Evolutionary conservation across 2,888 invertebrate genomes (phyloP).

Genomic region (Eilema caniola): DNA sequence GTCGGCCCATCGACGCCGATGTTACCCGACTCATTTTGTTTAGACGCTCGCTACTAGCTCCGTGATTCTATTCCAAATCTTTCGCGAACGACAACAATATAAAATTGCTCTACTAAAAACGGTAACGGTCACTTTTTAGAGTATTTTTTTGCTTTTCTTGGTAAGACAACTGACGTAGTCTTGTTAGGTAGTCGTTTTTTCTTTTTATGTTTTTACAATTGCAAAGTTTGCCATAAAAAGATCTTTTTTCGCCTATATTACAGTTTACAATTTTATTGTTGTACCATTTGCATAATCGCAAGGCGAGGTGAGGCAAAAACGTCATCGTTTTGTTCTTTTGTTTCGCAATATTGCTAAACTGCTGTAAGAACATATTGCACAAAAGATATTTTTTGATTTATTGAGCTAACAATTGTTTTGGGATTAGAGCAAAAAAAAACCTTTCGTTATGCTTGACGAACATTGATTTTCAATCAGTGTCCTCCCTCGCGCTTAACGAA

Average conservation of each 20-base stretch:
- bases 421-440: conserved; percentile 63
- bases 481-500: conserved; percentile 68
- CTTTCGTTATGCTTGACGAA: conserved; percentile 70
- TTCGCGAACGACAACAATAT: conserved; percentile 46
- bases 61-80: conserved; percentile 45
- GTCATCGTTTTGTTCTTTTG: conserved; percentile 76
- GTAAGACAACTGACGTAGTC: conserved; percentile 68
- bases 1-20: conserved; percentile 56
- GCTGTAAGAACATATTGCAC: conserved; percentile 72
- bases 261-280: conserved; percentile 82
- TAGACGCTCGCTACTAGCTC: conserved; percentile 41
- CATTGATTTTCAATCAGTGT: conserved; percentile 68
- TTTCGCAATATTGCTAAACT: conserved; percentile 73
- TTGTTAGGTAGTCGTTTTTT: conserved; percentile 76
- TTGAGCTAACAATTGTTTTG: conserved; percentile 72
- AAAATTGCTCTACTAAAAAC: conserved; percentile 53
- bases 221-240: conserved; percentile 75
- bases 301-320: conserved; percentile 80
- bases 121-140: conserved; percentile 58
- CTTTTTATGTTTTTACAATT: conserved; percentile 72
- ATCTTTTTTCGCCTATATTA: conserved; percentile 75
- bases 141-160: conserved; percentile 59
- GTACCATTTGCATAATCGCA: conserved; percentile 84
- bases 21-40: conserved; percentile 44
- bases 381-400: conserved; percentile 83